Conservation (phyloP, 2,113 vertebrate species). For the Gracilinanus agilis region DNA sequence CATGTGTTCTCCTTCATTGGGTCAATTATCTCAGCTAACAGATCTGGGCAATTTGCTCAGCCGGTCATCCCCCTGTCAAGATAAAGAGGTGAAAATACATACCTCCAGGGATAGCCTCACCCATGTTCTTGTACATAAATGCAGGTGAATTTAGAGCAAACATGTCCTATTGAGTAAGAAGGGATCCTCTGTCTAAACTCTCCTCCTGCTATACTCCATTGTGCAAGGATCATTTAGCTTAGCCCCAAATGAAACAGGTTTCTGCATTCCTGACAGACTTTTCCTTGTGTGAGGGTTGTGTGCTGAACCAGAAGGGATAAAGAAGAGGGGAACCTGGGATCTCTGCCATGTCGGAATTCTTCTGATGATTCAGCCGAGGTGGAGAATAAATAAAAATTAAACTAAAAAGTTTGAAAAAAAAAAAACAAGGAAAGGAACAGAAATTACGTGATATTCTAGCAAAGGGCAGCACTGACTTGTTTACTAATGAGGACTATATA, state of each 20-base stretch:
- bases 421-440: neutral
- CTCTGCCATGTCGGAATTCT: neutral
- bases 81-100: neutral
- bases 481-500: neutral
- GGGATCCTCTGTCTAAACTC: neutral
- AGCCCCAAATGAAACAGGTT: slow-evolving; percentile 4
- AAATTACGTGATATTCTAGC: neutral
- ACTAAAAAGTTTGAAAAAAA: neutral
- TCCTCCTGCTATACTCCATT: neutral
- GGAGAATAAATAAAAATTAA: neutral
- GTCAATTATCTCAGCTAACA: neutral
- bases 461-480: neutral
- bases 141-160: neutral
- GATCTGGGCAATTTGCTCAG: neutral
- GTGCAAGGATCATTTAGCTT: fast-evolving
- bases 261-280: slow-evolving; percentile 52
- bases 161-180: neutral
- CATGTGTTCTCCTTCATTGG: neutral
- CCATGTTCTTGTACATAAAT: neutral
- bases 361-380: neutral
- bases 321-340: fast-evolving
- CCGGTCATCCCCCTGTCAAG: neutral
- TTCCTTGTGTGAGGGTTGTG: neutral
- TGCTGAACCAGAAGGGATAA: neutral
- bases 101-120: neutral